A percentile compares a stretch with the other conserved stretches of the same genome.
Evolutionary conservation across 1,140 invertebrate genomes (phyloP).

Genomic region (Archivesica marissinica): DNA sequence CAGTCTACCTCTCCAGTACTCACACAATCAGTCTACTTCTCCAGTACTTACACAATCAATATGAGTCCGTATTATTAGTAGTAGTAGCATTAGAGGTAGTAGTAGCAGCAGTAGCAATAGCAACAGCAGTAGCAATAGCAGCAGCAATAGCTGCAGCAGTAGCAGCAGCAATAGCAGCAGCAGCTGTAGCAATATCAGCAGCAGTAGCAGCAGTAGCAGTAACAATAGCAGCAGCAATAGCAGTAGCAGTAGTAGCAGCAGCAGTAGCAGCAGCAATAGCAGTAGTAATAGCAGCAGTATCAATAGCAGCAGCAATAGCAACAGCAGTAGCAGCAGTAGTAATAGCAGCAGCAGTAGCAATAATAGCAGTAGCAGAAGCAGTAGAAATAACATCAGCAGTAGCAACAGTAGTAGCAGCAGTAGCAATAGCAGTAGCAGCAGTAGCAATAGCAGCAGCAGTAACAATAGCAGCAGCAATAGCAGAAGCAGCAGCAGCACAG

Average conservation of each 20-base stretch:
- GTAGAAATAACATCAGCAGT: neutral
- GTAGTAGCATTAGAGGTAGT: too few relatives aligned
- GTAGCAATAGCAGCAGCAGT: slow-evolving; percentile 7
- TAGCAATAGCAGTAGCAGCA: slow-evolving; percentile 1
- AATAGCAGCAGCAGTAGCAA: neutral
- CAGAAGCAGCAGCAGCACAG: slow-evolving; percentile 15
- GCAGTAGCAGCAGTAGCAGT: slow-evolving; percentile 8
- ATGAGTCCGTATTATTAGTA: too few relatives aligned
- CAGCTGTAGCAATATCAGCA: too few relatives aligned
- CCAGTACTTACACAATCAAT: too few relatives aligned
- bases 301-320: slow-evolving; percentile 22
- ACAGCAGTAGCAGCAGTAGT: neutral
- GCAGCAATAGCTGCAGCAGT: too few relatives aligned
- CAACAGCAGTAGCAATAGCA: slow-evolving; percentile 9
- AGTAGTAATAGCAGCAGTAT: slow-evolving; percentile 30
- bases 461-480: slow-evolving; percentile 14
- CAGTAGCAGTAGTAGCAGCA: neutral
- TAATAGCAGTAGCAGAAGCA: slow-evolving; percentile 27
- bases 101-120: too few relatives aligned
- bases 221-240: slow-evolving; percentile 15
- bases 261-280: slow-evolving; percentile 7
- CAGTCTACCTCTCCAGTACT: too few relatives aligned
- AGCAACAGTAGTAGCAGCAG: slow-evolving; percentile 20
- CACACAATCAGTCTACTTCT: too few relatives aligned
- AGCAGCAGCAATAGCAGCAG: too few relatives aligned